phyloP scores from a whole-genome alignment of 1,140 invertebrate genomes.

The Platyura marginata region DNA sequence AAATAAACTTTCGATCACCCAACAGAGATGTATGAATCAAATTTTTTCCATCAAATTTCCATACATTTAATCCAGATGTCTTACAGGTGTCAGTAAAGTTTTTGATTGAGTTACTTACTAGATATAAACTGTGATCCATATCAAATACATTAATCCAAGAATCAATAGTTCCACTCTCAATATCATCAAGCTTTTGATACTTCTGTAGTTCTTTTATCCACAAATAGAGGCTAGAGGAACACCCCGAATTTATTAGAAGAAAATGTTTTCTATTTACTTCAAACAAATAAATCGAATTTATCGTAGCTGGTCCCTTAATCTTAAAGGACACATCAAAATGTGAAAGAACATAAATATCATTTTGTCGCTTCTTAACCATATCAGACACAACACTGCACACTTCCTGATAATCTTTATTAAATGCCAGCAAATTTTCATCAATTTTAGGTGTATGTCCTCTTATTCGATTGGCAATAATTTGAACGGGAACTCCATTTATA shows the following conservation, averaged over 20 bases:
- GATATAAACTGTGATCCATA: not conserved
- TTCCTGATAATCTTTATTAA: not conserved
- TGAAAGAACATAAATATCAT: not conserved
- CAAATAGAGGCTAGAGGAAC: not conserved
- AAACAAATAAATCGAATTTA: not conserved
- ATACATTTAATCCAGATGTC: not conserved
- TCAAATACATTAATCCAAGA: not conserved
- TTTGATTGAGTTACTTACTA: no score
- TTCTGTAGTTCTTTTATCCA: not conserved
- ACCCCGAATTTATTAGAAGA: not conserved
- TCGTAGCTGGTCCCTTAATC: not conserved
- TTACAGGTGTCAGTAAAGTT: not conserved
- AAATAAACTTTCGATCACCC: not conserved
- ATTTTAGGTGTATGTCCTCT: not conserved
- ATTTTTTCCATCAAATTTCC: not conserved
- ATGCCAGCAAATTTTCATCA: not conserved
- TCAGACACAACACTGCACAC: no score
- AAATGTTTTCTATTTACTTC: no score
- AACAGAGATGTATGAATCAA: not conserved
- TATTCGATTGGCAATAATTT: not conserved
- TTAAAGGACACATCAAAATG: not conserved
- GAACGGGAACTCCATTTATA: not conserved
- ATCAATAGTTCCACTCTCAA: not conserved
- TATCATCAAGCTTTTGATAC: not conserved
- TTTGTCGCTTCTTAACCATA: no score